A percentile compares a stretch with the other conserved stretches of the same genome.
These are phyloP conservation scores for Cryptocephalus primarius DNA, from an alignment of 2,888 invertebrate species.

Conservation along the genomic window DNA sequence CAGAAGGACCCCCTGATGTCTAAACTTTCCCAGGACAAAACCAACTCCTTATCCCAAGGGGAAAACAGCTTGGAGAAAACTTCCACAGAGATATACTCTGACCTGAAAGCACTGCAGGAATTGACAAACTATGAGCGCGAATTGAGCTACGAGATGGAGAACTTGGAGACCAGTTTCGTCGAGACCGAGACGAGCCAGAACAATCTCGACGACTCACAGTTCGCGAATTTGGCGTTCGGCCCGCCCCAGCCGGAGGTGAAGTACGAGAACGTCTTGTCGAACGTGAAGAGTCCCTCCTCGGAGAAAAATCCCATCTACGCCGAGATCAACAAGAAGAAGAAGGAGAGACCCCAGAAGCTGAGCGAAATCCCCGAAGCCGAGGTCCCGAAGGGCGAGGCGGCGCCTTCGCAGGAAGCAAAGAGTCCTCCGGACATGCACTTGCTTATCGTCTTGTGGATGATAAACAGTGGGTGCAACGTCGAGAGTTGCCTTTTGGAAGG, in stretches of 20 bases:
- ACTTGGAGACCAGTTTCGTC: conserved; percentile 28
- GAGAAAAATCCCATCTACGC: conserved; percentile 31
- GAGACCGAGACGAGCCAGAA: conserved; percentile 28
- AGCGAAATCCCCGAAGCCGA: conserved; percentile 1
- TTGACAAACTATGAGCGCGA: conserved; percentile 26
- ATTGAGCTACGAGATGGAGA: conserved; percentile 21
- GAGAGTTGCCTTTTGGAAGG: conserved; percentile 45
- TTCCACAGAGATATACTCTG: conserved; percentile 32
- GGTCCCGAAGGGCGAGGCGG: conserved; percentile 6
- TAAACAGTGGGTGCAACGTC: conserved; percentile 55
- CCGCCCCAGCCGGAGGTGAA: conserved; percentile 18
- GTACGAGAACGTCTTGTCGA: conserved; percentile 17
- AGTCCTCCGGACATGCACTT: conserved; percentile 48
- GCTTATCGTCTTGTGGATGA: conserved; percentile 63
- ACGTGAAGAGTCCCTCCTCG: conserved; percentile 24
- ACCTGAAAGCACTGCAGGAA: conserved; percentile 31
- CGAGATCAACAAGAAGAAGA: conserved; percentile 29
- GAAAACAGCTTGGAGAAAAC: conserved; percentile 30
- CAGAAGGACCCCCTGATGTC: conserved; percentile 36
- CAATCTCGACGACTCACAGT: conserved; percentile 21
- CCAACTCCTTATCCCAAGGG: conserved; percentile 15
- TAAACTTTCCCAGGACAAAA: conserved; percentile 27
- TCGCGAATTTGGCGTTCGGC: conserved; percentile 15
- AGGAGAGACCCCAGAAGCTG: conserved; percentile 8
- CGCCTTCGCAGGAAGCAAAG: conserved; percentile 6